phyloP scores from a whole-genome alignment of 35 echinoderm and acorn worm species.

The Hemicentrotus pulcherrimus region DNA sequence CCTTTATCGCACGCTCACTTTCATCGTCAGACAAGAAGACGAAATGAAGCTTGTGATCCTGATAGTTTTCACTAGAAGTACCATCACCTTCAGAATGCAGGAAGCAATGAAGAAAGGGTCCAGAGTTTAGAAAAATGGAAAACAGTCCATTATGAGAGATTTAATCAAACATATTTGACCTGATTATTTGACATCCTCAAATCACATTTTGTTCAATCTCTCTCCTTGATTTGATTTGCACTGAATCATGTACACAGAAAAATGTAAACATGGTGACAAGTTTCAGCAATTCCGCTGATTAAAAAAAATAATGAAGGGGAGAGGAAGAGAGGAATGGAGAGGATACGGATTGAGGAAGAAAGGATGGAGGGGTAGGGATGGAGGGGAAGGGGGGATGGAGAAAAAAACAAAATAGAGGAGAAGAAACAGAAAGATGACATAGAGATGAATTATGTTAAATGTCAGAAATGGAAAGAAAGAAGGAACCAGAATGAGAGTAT shows the following conservation, averaged over 20 bases:
- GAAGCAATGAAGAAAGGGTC: not conserved
- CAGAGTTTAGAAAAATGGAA: not conserved
- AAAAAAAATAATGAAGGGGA: not conserved
- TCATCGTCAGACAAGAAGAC: not conserved
- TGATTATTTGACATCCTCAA: not conserved
- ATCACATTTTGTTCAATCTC: not conserved
- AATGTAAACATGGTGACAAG: not conserved
- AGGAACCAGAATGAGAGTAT: not conserved
- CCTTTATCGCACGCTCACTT: slow-evolving; percentile 1
- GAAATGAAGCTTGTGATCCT: slow-evolving; percentile 8
- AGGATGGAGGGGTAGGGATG: not conserved
- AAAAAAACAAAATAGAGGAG: not conserved
- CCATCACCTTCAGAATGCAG: not conserved
- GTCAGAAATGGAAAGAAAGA: not conserved
- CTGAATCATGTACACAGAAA: not conserved
- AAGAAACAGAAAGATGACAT: not conserved
- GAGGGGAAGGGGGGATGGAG: not conserved
- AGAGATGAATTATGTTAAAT: not conserved
- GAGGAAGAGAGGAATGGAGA: not conserved
- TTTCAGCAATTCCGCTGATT: not conserved
- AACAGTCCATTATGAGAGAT: not conserved
- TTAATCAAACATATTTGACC: not conserved
- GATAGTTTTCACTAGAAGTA: not conserved
- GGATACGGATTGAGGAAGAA: not conserved
- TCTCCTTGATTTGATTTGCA: not conserved